Base-by-base conservation (phyloP, 2,888 invertebrate genomes). In the Hypsopygia costalis region DNA sequence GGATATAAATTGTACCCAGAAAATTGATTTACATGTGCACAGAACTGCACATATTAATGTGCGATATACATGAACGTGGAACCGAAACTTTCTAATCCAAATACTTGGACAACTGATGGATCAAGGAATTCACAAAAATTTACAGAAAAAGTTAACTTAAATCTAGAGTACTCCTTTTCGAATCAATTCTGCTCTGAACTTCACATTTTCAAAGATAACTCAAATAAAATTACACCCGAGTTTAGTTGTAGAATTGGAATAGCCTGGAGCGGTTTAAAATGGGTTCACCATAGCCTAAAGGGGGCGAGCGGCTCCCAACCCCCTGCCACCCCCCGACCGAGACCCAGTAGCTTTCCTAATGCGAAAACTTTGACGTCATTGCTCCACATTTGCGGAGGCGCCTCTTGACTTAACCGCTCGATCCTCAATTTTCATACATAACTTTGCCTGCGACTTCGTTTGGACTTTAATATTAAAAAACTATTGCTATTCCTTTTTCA, bases 291-390 rank as follows among this genome's bases (percentile, higher is more conserved):
- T 71, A 62, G 38, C 38, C 20, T 36, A 29, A 20, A 38, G 34
- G 36, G 12, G 25, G 46, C 58, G 64, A 61, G 62, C 46, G 44
- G 16, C 59, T 40, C 58, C 39, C 43, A 41, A 31, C 30, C 51
- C 42, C 52, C 48, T 44, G 21, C 51, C 57, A 33, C 52, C 54
- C 53, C 47, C 51, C 74, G 81, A 78, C 83, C 83, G 69, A 82
- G 80, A 82, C 81, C 81, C 71, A 80, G 70, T 79, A 68, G 64
- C 68, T 67, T 70, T 67, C 55, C 66, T 79, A 80, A 81, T 78
- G 73, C 63, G 73, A 77, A 77, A 82, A 82, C 64, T 83, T 80
- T 82, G 78, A 86, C 83, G 86, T 83, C 82, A 81, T 51, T 62
- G 64, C 40, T 62, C 66, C 56, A 73, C 39, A 55, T 72, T 73